phyloP scores from a whole-genome alignment of 2,888 invertebrate species.

The Iphiclides podalirius region DNA sequence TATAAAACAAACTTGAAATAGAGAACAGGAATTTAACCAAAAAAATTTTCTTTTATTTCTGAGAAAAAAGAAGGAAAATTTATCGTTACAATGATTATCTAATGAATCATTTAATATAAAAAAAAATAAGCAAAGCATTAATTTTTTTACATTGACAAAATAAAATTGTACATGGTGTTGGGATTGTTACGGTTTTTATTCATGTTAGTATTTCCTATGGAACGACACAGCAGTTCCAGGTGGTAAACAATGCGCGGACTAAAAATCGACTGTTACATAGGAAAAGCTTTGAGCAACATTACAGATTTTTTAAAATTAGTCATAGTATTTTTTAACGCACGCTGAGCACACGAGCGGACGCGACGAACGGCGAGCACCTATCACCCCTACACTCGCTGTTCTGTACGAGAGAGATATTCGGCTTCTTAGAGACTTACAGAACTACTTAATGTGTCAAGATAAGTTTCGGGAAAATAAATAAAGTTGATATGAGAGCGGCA shows the following conservation, averaged over 20 bases:
- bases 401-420: slow-evolving; percentile 19
- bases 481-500: slow-evolving; percentile 23
- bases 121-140: no score
- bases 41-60: no score
- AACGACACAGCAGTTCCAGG: slow-evolving; percentile 21
- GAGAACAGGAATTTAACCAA: no score
- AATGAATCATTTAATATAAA: no score
- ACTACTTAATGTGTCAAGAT: slow-evolving; percentile 26
- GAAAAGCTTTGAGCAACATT: slow-evolving; percentile 23
- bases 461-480: slow-evolving; percentile 26
- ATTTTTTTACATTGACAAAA: slow-evolving; percentile 3
- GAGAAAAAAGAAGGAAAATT: no score
- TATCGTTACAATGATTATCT: no score
- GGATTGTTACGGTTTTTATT: slow-evolving; percentile 16
- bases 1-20: no score
- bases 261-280: slow-evolving; percentile 24
- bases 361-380: not conserved
- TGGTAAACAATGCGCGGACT: slow-evolving; percentile 23
- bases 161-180: slow-evolving; percentile 13
- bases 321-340: slow-evolving; percentile 5
- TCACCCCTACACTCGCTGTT: not conserved
- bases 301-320: slow-evolving; percentile 17
- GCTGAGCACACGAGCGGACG: not conserved
- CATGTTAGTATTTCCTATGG: slow-evolving; percentile 21
- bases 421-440: slow-evolving; percentile 23